Conservation (phyloP, 2,797 vertebrate genomes). For the Moxostoma hubbsi region DNA sequence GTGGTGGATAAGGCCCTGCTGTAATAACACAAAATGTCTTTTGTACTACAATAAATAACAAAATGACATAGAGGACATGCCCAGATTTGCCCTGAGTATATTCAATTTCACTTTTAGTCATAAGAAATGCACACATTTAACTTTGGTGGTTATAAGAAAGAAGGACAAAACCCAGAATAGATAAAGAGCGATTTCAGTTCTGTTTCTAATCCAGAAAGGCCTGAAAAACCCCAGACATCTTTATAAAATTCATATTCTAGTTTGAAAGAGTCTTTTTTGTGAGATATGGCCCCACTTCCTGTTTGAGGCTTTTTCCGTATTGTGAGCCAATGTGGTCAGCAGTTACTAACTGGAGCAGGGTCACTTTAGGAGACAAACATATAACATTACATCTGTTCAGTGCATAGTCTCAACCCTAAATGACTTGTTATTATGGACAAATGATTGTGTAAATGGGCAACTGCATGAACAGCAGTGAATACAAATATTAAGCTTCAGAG, state of each 20-base stretch:
- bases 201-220: neutral
- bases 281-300: constrained; percentile 55
- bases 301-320: constrained; percentile 62
- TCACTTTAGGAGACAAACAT: constrained; percentile 7
- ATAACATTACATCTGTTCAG: constrained; percentile 15
- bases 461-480: neutral
- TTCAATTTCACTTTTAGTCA: neutral
- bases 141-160: neutral
- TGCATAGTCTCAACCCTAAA: neutral
- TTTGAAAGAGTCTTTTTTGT: constrained; percentile 61
- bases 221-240: neutral
- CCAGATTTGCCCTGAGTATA: neutral
- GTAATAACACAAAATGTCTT: neutral
- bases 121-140: neutral
- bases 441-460: neutral
- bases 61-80: neutral
- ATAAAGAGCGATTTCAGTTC: neutral
- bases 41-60: neutral
- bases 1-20: neutral
- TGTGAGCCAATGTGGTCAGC: constrained; percentile 1
- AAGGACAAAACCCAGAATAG: neutral
- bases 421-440: neutral
- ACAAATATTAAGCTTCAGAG: neutral
- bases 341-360: neutral
- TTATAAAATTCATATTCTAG: constrained; percentile 11